Base-by-base conservation (phyloP, 1,140 invertebrate genomes). In the Papilio polytes region DNA sequence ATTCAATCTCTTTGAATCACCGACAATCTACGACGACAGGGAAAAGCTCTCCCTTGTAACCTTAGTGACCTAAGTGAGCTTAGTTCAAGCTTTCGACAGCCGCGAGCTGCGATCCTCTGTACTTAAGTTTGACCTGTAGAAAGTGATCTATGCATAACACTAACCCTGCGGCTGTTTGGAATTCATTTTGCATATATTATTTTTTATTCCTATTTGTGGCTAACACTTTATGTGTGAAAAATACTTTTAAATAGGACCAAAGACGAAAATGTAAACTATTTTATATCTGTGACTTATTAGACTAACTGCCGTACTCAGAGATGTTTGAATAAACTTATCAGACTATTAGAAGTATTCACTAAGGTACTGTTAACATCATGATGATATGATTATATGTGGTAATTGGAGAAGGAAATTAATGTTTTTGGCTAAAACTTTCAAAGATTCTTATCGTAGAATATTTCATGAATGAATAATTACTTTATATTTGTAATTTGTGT, bases 1-100 rank as follows among this genome's bases (percentile, higher is more conserved):
- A 66, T 18, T 46, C 18, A 73, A 73, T 41, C 72, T 74, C 18
- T 74, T 18, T 4, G 44, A 74, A 74, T 41, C 13, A 74, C 36
- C 10, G 18, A 44, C 44, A 44, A 44, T 13, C 41, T 15, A 12
- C 36, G n/a, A 15, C 18, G 10, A 74, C 36, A 46, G 46, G 46
- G 73, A 74, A 74, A 74, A 51, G 73, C 73, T 48, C 44, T 51
- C 18, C 18, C n/a, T 8, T 7, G 53, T 56, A n/a, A 56, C 41
- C 73, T 46, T 15, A 46, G 73, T 74, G 73, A 53, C 73, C 73
- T 74, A 26, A 74, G 73, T 74, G 73, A 74, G 41, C 73, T 74
- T 26, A 74, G 73, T 74, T 74, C 73, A 74, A 48, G 73, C 73
- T 74, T 74, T 74, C 73, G 46, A 74, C 73, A 48, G 20, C 73